Conservation (phyloP, 2,888 invertebrate species). For the Oxyteleia sp. region DNA sequence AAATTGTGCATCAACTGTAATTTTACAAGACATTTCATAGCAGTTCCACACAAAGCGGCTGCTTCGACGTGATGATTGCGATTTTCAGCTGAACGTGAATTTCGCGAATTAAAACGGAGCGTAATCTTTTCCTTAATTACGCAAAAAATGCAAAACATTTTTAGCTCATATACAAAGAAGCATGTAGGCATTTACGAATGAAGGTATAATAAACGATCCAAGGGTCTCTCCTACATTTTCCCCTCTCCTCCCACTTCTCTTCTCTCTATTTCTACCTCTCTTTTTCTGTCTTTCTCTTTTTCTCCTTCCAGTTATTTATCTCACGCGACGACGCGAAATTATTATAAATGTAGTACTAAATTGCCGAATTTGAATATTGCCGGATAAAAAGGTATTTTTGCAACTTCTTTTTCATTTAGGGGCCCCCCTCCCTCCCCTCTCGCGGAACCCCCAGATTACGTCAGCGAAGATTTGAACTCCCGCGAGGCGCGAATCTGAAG, state of each 20-base stretch:
- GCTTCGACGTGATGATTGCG: no score
- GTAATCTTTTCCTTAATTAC: slow-evolving; percentile 34
- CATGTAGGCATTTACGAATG: slow-evolving; percentile 48
- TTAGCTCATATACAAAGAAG: slow-evolving; percentile 29
- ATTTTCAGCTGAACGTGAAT: background rate
- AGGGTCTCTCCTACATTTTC: slow-evolving; percentile 35
- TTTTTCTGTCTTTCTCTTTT: no score
- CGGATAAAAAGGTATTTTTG: slow-evolving; percentile 46
- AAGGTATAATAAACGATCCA: slow-evolving; percentile 45
- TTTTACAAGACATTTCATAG: no score
- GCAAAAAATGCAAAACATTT: slow-evolving; percentile 49
- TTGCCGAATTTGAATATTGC: slow-evolving; percentile 43
- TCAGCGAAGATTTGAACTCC: no score
- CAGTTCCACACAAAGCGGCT: no score
- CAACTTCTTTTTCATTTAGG: slow-evolving; percentile 17
- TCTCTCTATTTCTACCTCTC: no score
- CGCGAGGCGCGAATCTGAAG: background rate
- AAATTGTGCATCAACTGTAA: no score
- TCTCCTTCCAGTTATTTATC: slow-evolving; percentile 47
- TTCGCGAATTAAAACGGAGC: slow-evolving; percentile 22
- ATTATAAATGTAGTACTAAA: slow-evolving; percentile 46
- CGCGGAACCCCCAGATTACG: no score
- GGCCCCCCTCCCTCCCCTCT: no score
- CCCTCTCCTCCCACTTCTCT: background rate
- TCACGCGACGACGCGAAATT: slow-evolving; percentile 50